Evolutionary conservation across 1,140 invertebrate genomes (phyloP), one percentile per base, ranked within the genome.

Genomic region (Nymphalis io): DNA sequence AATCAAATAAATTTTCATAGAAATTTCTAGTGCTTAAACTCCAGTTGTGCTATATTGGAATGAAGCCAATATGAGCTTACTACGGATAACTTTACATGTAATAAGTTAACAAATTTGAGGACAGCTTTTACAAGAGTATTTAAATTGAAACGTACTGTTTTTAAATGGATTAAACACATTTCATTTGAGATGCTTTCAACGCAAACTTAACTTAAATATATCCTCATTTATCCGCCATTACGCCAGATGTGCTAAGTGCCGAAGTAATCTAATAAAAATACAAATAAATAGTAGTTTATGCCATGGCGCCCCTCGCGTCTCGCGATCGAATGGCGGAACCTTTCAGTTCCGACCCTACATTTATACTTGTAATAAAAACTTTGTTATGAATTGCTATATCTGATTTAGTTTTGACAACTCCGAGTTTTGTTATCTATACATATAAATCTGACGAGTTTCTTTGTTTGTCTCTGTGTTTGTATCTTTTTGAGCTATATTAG

Each of bases 261-360:
- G 15, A n/a, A 21, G 8, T 61, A 61, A 61, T 61, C 40, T 23
- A 61, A 61, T 61, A 8, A 46, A 61, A 16, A 23, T 16, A 20
- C 40, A 42, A 44, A 61, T 61, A 61, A 61, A 61, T 61, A 61
- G n/a, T 16, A 23, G 11, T 61, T 61, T 20, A 44, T n/a, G 42
- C 21, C 40, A 6, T 15, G n/a, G 16, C 38, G 33, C 59, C 60
- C 42, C 40, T 27, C 20, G 20, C 38, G 11, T 42, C 15, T 18
- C n/a, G 40, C 40, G 1, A 3, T n/a, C 27, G 40, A 48, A 48
- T 48, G 46, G n/a, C n/a, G n/a, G n/a, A n/a, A n/a, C n/a, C n/a
- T n/a, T n/a, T n/a, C n/a, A n/a, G n/a, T 18, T 48, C 16, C n/a
- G 15, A 4, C 46, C 46, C 46, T 10, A 48, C 15, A 10, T 48